Evolutionary conservation across 2,888 invertebrate species (phyloP).

Genomic region (Brenthis ino): DNA sequence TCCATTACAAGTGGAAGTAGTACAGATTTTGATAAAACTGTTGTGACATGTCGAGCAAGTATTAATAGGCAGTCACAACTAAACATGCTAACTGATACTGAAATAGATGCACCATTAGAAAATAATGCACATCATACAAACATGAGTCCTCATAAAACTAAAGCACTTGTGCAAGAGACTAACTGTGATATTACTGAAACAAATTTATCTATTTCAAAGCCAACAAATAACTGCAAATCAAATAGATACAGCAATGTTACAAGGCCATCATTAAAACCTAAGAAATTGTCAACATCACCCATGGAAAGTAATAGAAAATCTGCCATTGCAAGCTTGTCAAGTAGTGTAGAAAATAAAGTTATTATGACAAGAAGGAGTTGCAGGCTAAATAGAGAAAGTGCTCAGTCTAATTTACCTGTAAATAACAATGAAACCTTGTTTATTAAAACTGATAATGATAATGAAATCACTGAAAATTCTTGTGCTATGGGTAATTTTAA

Average conservation of each 20-base stretch:
- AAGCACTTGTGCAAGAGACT: neutral
- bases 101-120: conserved; percentile 20
- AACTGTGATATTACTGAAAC: conserved; percentile 6
- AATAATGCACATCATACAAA: conserved; percentile 1
- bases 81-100: neutral
- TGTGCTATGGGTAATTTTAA: conserved; percentile 33
- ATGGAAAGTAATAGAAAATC: neutral
- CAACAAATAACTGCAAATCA: conserved; percentile 2
- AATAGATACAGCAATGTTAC: neutral
- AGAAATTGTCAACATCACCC: neutral
- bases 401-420: neutral
- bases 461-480: neutral
- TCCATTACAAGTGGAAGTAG: conserved; percentile 52
- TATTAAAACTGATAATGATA: too few species aligned
- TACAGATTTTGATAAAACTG: conserved; percentile 58
- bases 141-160: neutral
- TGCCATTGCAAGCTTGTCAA: neutral
- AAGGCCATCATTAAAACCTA: neutral
- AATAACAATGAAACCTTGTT: neutral
- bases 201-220: neutral
- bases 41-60: conserved; percentile 47
- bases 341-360: conserved; percentile 16
- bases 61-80: conserved; percentile 1
- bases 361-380: conserved; percentile 47
- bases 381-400: conserved; percentile 42